phyloP scores from a whole-genome alignment of 2,888 invertebrate genomes.

The Mythimna loreyi region DNA sequence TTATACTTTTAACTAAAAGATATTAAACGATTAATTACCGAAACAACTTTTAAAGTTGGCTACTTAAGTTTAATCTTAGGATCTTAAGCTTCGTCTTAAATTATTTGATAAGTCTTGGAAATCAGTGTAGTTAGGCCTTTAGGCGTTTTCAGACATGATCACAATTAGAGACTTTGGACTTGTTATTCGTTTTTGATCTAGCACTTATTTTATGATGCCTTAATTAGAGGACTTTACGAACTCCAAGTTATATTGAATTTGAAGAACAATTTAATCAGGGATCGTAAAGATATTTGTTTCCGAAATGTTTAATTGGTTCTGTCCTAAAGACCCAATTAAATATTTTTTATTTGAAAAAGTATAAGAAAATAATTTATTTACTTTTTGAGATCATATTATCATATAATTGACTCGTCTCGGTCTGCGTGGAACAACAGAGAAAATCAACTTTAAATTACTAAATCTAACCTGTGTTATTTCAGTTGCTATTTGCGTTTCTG shows the following conservation, averaged over 20 bases:
- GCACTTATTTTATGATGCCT: not conserved
- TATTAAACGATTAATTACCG: constrained; percentile 46
- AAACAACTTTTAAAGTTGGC: constrained; percentile 41
- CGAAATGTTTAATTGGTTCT: not conserved
- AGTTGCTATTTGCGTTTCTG: too few relatives aligned
- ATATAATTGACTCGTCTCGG: too few relatives aligned
- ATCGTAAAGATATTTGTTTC: not conserved
- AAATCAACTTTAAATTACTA: too few relatives aligned
- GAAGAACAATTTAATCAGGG: not conserved
- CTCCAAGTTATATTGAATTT: not conserved
- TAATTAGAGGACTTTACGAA: constrained; percentile 11
- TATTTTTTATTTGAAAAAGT: not conserved
- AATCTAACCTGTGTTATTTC: too few relatives aligned
- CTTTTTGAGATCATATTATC: too few relatives aligned
- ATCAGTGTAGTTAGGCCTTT: constrained; percentile 16
- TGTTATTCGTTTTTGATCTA: constrained; percentile 15
- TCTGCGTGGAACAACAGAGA: too few relatives aligned
- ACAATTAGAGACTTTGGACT: constrained; percentile 12
- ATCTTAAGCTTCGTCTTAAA: constrained; percentile 40
- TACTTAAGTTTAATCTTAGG: constrained; percentile 43
- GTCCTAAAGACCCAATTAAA: not conserved
- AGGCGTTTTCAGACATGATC: constrained; percentile 18
- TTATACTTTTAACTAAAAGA: constrained; percentile 34
- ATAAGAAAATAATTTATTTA: too few relatives aligned
- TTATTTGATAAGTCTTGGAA: constrained; percentile 28